A percentile compares a stretch with the other conserved stretches of the same genome.
Evolutionary conservation across 2,888 invertebrate genomes (phyloP).

Genomic region (Eudasyphora cyanicolor): DNA sequence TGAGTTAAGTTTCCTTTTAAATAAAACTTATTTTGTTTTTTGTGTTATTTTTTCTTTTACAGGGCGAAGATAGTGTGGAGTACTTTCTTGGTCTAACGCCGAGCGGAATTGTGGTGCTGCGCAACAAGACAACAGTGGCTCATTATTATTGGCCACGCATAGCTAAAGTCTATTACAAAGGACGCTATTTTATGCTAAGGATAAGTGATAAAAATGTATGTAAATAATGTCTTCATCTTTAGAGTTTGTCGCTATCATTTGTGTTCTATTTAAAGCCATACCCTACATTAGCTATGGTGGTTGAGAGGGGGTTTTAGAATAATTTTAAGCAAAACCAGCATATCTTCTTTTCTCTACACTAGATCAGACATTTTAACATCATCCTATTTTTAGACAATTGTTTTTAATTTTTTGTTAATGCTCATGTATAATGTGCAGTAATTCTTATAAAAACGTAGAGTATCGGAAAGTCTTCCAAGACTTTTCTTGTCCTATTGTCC

Average conservation of each 20-base stretch:
- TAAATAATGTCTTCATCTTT: slow-evolving; percentile 49
- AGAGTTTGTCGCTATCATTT: background rate
- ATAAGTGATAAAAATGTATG: slow-evolving; percentile 96
- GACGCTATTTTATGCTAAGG: slow-evolving; percentile 96
- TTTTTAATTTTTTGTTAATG: no score
- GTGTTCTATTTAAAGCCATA: slow-evolving; percentile 67
- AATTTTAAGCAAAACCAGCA: background rate
- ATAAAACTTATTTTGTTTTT: slow-evolving; percentile 16
- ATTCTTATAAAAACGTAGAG: no score
- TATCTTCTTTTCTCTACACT: no score
- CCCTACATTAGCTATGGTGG: background rate
- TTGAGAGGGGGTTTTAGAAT: background rate
- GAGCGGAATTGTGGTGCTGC: slow-evolving; percentile 95
- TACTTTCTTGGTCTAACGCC: slow-evolving; percentile 97
- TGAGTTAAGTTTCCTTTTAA: slow-evolving; percentile 29
- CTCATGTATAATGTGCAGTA: no score
- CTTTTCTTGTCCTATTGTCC: no score
- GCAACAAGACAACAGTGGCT: slow-evolving; percentile 97
- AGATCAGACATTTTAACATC: no score
- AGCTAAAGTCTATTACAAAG: slow-evolving; percentile 97
- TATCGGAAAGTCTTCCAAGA: no score
- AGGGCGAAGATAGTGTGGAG: slow-evolving; percentile 98
- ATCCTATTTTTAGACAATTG: no score
- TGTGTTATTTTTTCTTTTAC: slow-evolving; percentile 69
- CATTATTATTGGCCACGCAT: slow-evolving; percentile 99